Evolutionary conservation across 2,888 invertebrate genomes (phyloP), one percentile per base, ranked within the genome.

Genomic region (Physocephala rufipes): DNA sequence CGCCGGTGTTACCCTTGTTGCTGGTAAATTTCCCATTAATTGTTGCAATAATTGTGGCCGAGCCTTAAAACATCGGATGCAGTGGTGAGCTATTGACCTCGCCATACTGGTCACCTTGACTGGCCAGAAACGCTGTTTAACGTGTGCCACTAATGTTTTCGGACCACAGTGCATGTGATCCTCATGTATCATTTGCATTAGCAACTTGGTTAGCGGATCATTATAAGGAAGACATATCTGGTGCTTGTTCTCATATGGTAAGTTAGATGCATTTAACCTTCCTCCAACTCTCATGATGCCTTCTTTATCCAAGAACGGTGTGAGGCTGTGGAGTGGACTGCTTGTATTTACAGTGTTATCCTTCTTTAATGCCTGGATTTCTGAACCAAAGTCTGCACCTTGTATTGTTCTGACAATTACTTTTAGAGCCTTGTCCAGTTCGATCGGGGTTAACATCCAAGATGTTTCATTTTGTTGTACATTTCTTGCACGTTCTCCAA

Each of bases 1-100:
- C n/a, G 70, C 61, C 47, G 72, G 67, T 15, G 19, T n/a, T n/a
- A n/a, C n/a, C n/a, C n/a, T n/a, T n/a, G n/a, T 7, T 51, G 61
- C 36, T 36, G 36, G 36, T 36, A 36, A 36, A 9, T 36, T 36
- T 36, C 36, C 36, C 49, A 49, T 5, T 49, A 49, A 49, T 49
- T 49, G 55, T 21, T 55, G 19, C 24, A 21, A 55, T 24, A 55
- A 55, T n/a, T 55, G 24, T 55, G 36, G 36, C 36, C 36, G 9
- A 36, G 9, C 36, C 36, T 49, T 49, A 19, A 49, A 49, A 49
- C 49, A 5, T 49, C 5, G 49, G 49, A 49, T n/a, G 16, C 49
- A 49, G 49, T 49, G 49, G 49, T 49, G 15, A 49, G 12, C 49
- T 49, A 49, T 21, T 55, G 53, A 55, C 21, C 53, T 2, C 4